Conservation (phyloP, 2,888 invertebrate species). For the Myopa tessellatipennis region DNA sequence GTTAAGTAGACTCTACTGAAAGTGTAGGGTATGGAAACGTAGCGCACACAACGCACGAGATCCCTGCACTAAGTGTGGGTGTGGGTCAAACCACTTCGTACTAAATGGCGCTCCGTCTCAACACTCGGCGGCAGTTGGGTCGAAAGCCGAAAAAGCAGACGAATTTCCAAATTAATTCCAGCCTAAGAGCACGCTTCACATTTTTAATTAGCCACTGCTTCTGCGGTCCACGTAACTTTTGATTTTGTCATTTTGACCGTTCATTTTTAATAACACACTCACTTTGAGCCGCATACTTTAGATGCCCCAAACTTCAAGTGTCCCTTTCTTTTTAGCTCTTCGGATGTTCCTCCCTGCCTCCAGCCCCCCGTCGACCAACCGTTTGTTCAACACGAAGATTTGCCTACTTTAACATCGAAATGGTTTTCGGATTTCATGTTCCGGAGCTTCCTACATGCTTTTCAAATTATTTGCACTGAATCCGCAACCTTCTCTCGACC, state of each 20-base stretch:
- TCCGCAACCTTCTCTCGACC: conserved; percentile 1
- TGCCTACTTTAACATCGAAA: conserved; percentile 2
- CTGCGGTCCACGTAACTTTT: conserved; percentile 38
- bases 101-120: too few relatives aligned
- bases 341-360: neutral
- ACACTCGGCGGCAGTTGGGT: too few relatives aligned
- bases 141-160: neutral
- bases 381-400: neutral
- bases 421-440: conserved; percentile 29
- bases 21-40: too few relatives aligned
- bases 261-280: conserved; percentile 43
- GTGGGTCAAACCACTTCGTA: too few relatives aligned
- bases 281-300: conserved; percentile 27
- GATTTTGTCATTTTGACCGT: conserved; percentile 49
- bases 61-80: too few relatives aligned
- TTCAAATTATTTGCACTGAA: conserved; percentile 31
- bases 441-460: conserved; percentile 19
- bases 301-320: conserved; percentile 8
- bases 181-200: conserved; percentile 21
- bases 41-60: too few relatives aligned
- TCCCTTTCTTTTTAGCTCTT: neutral
- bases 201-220: conserved; percentile 32
- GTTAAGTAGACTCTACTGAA: too few relatives aligned
- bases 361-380: neutral
- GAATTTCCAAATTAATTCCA: conserved; percentile 1